A percentile compares a stretch with the other conserved stretches of the same genome.
Conservation (phyloP, 2,113 vertebrate species). For the Chamaetylas fuelleborni region DNA sequence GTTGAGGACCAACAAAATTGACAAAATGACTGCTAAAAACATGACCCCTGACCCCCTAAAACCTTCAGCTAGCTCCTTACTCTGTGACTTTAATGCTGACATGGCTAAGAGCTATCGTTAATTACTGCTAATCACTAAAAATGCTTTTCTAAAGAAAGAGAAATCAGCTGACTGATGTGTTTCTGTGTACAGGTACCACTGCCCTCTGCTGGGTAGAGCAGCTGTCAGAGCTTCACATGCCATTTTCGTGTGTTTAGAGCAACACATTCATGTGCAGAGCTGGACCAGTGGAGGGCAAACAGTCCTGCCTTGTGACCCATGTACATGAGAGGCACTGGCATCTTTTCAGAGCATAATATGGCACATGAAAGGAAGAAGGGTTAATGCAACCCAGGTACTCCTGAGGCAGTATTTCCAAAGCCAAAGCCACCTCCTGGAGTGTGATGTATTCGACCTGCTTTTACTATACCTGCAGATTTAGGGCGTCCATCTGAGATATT, state of each 20-base stretch:
- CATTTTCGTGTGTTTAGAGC: background rate
- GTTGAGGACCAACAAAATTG: background rate
- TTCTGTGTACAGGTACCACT: slow-evolving; percentile 45
- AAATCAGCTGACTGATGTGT: background rate
- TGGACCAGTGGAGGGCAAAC: background rate
- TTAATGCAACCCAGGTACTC: slow-evolving; percentile 54
- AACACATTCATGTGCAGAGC: background rate
- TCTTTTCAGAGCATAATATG: background rate
- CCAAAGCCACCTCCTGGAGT: slow-evolving; percentile 52
- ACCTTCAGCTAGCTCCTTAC: background rate
- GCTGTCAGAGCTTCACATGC: background rate
- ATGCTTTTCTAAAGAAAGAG: background rate
- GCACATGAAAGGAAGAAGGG: slow-evolving; percentile 40
- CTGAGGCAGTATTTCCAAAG: slow-evolving; percentile 52
- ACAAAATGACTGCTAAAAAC: background rate
- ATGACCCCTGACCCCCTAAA: background rate
- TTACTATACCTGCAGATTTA: slow-evolving; percentile 86
- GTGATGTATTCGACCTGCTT: slow-evolving; percentile 37
- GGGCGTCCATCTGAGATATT: slow-evolving; percentile 83
- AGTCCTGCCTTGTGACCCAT: background rate
- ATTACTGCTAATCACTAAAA: background rate
- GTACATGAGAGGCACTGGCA: background rate
- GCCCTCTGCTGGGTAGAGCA: slow-evolving; percentile 61
- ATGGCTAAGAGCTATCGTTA: background rate
- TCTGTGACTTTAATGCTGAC: background rate